These are phyloP conservation scores for Drosophila prostipennis DNA, from an alignment of 2,888 invertebrate species.

Conservation along the genomic window DNA sequence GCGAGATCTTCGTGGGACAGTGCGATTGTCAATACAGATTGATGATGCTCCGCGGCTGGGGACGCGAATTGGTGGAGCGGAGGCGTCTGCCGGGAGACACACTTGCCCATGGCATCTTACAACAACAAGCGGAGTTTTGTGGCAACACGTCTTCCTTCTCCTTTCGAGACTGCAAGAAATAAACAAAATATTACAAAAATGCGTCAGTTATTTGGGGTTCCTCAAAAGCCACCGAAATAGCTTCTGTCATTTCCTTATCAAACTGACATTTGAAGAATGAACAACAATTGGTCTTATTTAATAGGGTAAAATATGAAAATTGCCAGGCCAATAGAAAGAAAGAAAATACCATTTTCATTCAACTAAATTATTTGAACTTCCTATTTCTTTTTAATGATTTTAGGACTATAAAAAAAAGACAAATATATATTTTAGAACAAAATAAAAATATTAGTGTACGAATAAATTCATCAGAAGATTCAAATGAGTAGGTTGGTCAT, in stretches of 20 bases:
- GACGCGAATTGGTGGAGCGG: conserved; percentile 37
- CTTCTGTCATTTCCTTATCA: conserved; percentile 5
- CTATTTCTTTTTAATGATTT: too few species aligned
- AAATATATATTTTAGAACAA: too few species aligned
- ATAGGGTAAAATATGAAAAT: neutral
- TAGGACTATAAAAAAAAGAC: too few species aligned
- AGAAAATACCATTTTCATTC: neutral
- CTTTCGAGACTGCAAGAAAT: neutral
- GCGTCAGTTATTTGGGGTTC: neutral
- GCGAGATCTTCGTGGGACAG: conserved; percentile 82
- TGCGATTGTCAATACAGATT: conserved; percentile 82
- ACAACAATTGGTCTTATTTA: neutral
- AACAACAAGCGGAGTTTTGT: neutral
- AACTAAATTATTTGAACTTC: too few species aligned
- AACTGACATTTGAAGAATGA: neutral
- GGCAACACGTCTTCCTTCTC: neutral
- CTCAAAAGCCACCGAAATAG: conserved; percentile 1
- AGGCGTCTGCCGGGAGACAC: conserved; percentile 83
- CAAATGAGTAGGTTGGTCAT: conserved; percentile 64
- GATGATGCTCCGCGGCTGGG: conserved; percentile 58
- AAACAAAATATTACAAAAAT: conserved; percentile 1
- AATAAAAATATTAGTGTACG: neutral
- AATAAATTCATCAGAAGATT: conserved; percentile 51
- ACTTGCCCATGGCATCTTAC: conserved; percentile 83
- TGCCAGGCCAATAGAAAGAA: neutral